Evolutionary conservation across 2,888 invertebrate genomes (phyloP).

Genomic region (Calameuta pallipes): DNA sequence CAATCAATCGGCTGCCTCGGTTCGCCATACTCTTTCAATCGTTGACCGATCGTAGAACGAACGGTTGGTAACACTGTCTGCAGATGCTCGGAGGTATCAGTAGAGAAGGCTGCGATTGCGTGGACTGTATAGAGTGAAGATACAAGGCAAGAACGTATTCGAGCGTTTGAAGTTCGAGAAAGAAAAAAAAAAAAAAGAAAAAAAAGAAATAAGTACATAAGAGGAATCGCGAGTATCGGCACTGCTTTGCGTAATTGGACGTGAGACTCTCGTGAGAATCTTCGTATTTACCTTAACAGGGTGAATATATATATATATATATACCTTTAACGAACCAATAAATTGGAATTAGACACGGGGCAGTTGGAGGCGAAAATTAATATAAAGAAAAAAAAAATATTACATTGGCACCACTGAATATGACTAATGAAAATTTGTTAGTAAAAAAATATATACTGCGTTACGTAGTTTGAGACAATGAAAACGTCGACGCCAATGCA

Average conservation of each 20-base stretch:
- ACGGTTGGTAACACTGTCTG: neutral
- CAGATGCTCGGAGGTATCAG: too few relatives aligned
- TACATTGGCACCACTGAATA: too few relatives aligned
- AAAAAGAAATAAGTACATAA: neutral
- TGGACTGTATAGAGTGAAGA: neutral
- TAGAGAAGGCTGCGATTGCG: neutral
- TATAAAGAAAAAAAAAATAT: too few relatives aligned
- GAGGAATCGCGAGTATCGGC: slow-evolving; percentile 1
- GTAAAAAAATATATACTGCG: slow-evolving; percentile 19
- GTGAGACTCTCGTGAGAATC: slow-evolving; percentile 2
- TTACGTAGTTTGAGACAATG: slow-evolving; percentile 28
- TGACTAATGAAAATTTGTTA: neutral
- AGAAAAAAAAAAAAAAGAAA: neutral
- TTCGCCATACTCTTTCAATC: neutral
- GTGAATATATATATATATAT: too few relatives aligned
- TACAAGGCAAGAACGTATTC: neutral
- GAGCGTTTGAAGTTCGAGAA: neutral
- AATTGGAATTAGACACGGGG: too few relatives aligned
- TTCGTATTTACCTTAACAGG: neutral
- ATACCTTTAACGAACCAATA: too few relatives aligned
- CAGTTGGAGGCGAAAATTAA: too few relatives aligned
- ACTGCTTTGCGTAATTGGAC: slow-evolving; percentile 7
- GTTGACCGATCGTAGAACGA: slow-evolving; percentile 4
- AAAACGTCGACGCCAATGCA: slow-evolving; percentile 52
- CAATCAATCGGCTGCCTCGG: slow-evolving; percentile 26